Conservation (phyloP, 2,113 vertebrate species). For the Etheostoma spectabile region DNA sequence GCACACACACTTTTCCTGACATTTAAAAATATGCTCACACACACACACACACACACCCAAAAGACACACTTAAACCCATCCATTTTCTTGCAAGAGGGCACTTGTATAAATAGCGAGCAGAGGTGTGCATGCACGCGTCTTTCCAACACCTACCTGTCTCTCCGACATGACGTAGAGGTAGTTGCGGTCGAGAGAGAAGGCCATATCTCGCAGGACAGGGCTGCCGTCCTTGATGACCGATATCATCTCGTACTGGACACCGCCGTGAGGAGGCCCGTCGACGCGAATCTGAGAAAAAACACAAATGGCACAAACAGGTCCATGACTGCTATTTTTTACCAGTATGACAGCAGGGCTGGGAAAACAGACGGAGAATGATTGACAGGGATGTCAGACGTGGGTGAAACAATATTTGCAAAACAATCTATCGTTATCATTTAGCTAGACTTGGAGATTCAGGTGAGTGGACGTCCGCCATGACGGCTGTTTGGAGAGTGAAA, state of each 20-base stretch:
- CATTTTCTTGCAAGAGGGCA: background rate
- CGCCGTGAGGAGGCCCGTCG: conserved; percentile 93
- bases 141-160: conserved; percentile 88
- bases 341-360: background rate
- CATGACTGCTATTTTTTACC: conserved; percentile 67
- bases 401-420: conserved; percentile 38
- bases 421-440: conserved; percentile 20
- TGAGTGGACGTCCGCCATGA: background rate
- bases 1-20: conserved; percentile 44
- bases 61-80: conserved; percentile 15
- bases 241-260: conserved; percentile 94
- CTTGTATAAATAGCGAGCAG: background rate
- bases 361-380: conserved; percentile 44
- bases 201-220: conserved; percentile 94
- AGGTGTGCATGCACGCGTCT: conserved; percentile 6
- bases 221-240: conserved; percentile 93
- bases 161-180: conserved; percentile 96
- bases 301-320: conserved; percentile 48
- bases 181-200: conserved; percentile 91
- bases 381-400: conserved; percentile 45
- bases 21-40: conserved; percentile 38
- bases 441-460: conserved; percentile 5
- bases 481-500: background rate
- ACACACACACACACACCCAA: conserved; percentile 10
- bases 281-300: conserved; percentile 90